Evolutionary conservation across 1,140 invertebrate genomes (phyloP), one percentile per base, ranked within the genome.

Genomic region (Calliopsis andreniformis): DNA sequence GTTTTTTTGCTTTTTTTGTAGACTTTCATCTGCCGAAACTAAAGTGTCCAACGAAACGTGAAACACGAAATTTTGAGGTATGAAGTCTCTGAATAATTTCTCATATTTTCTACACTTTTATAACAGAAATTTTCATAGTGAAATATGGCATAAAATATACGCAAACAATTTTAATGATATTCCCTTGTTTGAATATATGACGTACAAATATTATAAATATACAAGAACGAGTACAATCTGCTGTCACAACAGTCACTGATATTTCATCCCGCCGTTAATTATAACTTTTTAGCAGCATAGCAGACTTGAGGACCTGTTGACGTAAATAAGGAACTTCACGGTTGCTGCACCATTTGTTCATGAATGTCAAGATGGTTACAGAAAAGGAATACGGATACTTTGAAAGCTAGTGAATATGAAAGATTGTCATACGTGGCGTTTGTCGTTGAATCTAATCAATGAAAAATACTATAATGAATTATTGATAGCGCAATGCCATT

Each of bases 131-230:
- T 20, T 35, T n/a, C 12, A 61, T 7, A 14, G 14, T 42, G 16
- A 18, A 61, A 42, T 42, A 39, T 14, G 16, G 16, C 23, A 28
- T 25, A 1, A 25, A 61, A 14, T 61, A 42, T 42, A 42, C 23
- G 23, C 23, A 32, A 20, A 25, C 42, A 25, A 61, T 25, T 14
- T 42, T 61, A 14, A 61, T 42, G 35, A 61, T n/a, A 59, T 42
- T 61, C 35, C 16, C 20, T 20, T 42, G 23, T 61, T 30, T 20
- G 42, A 61, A 61, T 42, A 20, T 42, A 61, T 32, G 59, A 61
- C 4, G 59, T 18, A 20, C 35, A 61, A 43, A 61, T 20, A 25
- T 8, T 18, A 20, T 20, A 61, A 43, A 61, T 20, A 25, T 8
- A 14, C 14, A 18, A 32, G 14, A 16, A 42, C 23, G 23, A 39